phyloP scores from a whole-genome alignment of 2,113 vertebrate genomes.

The Catharus bicknelli region DNA sequence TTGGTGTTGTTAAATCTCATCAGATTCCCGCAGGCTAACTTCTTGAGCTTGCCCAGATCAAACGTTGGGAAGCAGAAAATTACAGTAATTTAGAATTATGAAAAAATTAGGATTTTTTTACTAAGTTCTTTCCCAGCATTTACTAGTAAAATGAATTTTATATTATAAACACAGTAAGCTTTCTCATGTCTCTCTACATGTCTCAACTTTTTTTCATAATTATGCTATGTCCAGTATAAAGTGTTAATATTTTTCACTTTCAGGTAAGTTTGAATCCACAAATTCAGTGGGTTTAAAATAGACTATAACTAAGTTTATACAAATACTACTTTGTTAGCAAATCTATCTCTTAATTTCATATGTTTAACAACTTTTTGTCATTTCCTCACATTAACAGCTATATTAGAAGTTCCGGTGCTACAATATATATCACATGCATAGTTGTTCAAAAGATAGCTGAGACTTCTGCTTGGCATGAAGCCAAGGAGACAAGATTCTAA shows the following conservation, averaged over 20 bases:
- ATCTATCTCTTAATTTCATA: neutral
- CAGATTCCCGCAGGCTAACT: neutral
- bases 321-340: neutral
- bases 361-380: neutral
- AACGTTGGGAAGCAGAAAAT: neutral
- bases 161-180: neutral
- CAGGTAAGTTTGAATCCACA: neutral
- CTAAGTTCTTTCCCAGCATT: neutral
- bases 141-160: neutral
- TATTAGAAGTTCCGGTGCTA: neutral
- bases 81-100: neutral
- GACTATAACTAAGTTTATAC: neutral
- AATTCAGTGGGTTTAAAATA: neutral
- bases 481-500: constrained; percentile 49
- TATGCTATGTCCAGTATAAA: neutral
- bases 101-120: neutral
- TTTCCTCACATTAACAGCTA: neutral
- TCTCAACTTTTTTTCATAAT: neutral
- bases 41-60: neutral
- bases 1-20: neutral
- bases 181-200: neutral
- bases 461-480: constrained; percentile 45
- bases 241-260: neutral
- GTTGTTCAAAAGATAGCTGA: constrained; percentile 42
- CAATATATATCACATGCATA: neutral